Evolutionary conservation across 2,797 vertebrate genomes (phyloP).

Genomic region (Chelonia mydas): DNA sequence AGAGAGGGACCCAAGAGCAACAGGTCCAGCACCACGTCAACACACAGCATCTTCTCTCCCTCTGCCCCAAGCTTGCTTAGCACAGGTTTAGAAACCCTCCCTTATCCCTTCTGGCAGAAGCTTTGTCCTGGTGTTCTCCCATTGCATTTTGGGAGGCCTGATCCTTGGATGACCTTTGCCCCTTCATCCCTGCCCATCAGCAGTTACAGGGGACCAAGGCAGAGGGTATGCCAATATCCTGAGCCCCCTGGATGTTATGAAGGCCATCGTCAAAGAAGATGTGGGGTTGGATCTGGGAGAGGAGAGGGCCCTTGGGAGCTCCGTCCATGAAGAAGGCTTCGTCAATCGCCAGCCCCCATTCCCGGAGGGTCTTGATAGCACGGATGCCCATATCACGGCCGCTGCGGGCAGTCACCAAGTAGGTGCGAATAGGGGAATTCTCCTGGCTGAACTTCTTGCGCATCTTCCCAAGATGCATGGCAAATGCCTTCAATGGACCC

Average conservation of each 20-base stretch:
- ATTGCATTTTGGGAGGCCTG: background rate
- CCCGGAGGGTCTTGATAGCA: slow-evolving; percentile 77
- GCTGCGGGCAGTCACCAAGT: slow-evolving; percentile 75
- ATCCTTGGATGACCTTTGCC: background rate
- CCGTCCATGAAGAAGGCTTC: slow-evolving; percentile 83
- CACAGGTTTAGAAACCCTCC: background rate
- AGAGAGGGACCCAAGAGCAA: background rate
- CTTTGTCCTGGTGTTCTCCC: background rate
- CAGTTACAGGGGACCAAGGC: slow-evolving; percentile 67
- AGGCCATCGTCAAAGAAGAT: slow-evolving; percentile 79
- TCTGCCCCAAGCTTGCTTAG: background rate
- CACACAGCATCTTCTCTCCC: accelerated
- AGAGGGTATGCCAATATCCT: slow-evolving; percentile 65
- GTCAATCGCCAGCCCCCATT: slow-evolving; percentile 79
- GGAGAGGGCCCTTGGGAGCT: slow-evolving; percentile 77
- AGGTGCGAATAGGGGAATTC: slow-evolving; percentile 74
- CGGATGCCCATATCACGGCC: slow-evolving; percentile 76
- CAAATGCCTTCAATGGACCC: slow-evolving; percentile 81
- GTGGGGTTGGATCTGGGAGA: slow-evolving; percentile 79
- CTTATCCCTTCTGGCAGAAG: background rate
- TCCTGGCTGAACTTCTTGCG: slow-evolving; percentile 76
- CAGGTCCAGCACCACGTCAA: background rate
- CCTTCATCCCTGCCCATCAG: background rate
- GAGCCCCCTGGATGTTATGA: slow-evolving; percentile 70
- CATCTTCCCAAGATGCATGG: slow-evolving; percentile 78